phyloP scores from a whole-genome alignment of 1,140 invertebrate genomes.

The Aricia agestis region DNA sequence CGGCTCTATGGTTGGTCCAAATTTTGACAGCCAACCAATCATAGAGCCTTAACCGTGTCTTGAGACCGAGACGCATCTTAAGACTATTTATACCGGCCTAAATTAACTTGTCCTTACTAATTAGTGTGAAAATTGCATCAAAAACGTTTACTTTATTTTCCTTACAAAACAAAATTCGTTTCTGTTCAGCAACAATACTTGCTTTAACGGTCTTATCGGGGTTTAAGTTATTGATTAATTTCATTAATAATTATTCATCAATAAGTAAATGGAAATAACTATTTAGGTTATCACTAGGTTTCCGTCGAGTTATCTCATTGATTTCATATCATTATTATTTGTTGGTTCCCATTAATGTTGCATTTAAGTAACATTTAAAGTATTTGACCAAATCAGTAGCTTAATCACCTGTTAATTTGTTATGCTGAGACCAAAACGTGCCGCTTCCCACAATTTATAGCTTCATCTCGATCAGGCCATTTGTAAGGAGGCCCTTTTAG shows the following conservation, averaged over 20 bases:
- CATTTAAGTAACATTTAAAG: constrained; percentile 43
- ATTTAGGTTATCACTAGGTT: neutral
- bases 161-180: too few relatives aligned
- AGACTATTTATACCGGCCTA: too few relatives aligned
- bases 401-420: constrained; percentile 73
- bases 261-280: constrained; percentile 4
- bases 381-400: constrained; percentile 66
- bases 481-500: constrained; percentile 36
- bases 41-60: too few relatives aligned
- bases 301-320: constrained; percentile 25
- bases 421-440: constrained; percentile 57
- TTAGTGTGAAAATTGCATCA: too few relatives aligned
- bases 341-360: constrained; percentile 59
- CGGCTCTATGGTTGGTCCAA: too few relatives aligned
- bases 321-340: constrained; percentile 54
- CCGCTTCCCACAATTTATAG: constrained; percentile 63
- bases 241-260: neutral
- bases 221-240: neutral
- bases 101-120: too few relatives aligned
- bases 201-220: neutral
- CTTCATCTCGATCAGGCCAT: constrained; percentile 60
- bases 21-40: too few relatives aligned
- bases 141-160: too few relatives aligned
- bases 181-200: too few relatives aligned
- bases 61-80: too few relatives aligned